phyloP scores from a whole-genome alignment of 2,113 vertebrate genomes.

The Neotragus pygmaeus region DNA sequence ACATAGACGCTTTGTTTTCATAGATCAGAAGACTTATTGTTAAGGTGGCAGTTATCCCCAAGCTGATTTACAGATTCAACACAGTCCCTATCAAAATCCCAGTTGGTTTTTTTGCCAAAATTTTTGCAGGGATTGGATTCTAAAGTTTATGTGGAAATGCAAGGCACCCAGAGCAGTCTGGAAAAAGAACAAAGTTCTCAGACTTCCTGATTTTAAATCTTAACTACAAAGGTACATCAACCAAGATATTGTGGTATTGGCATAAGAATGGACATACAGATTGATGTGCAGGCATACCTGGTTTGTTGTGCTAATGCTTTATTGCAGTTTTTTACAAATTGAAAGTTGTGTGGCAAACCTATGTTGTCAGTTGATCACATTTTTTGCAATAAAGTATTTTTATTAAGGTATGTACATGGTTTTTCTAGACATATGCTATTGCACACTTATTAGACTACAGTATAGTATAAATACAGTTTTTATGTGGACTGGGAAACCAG shows the following conservation, averaged over 20 bases:
- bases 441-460: background rate
- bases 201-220: background rate
- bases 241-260: background rate
- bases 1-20: background rate
- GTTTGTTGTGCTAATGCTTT: background rate
- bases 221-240: background rate
- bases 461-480: background rate
- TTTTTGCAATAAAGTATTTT: background rate
- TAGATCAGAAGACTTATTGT: background rate
- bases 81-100: background rate
- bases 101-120: background rate
- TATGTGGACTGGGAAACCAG: background rate
- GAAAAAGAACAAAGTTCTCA: background rate
- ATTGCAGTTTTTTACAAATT: background rate
- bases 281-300: background rate
- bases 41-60: background rate
- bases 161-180: background rate
- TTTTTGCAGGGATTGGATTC: background rate
- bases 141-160: background rate
- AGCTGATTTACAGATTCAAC: background rate
- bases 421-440: background rate
- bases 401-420: background rate
- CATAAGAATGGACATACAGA: background rate
- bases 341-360: background rate
- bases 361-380: background rate